Percentiles rank a stretch among this genome's conserved stretches.
phyloP scores from a whole-genome alignment of 1,140 invertebrate genomes.

The Drosophila sp. region DNA sequence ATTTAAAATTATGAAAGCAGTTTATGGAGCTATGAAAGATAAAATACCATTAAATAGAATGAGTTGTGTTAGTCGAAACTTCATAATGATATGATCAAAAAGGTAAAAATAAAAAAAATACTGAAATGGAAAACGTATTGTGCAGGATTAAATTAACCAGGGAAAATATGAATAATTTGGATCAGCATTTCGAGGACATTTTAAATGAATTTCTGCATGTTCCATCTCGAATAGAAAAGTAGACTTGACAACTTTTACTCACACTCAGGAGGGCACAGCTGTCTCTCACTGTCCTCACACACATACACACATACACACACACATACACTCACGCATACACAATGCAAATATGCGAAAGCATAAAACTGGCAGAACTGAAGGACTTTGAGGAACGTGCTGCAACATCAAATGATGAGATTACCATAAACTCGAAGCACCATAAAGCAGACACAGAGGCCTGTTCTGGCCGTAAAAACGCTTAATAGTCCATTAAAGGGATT shows the following conservation, averaged over 20 bases:
- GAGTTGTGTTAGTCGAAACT: no score
- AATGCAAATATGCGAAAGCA: conserved; percentile 74
- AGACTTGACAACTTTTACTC: conserved; percentile 8
- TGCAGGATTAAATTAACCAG: neutral
- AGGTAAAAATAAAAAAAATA: no score
- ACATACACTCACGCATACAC: conserved; percentile 13
- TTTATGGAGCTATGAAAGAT: no score
- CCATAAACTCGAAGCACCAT: conserved; percentile 69
- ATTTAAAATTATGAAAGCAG: no score
- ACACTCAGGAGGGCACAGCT: conserved; percentile 10
- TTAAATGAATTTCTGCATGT: neutral
- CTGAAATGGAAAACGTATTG: no score
- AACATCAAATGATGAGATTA: conserved; percentile 82
- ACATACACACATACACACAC: conserved; percentile 5
- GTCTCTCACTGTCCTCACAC: conserved; percentile 2
- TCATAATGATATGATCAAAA: no score
- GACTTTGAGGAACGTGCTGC: conserved; percentile 70
- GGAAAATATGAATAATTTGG: neutral
- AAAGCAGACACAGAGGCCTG: conserved; percentile 59
- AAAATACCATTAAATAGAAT: no score
- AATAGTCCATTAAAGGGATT: conserved; percentile 82
- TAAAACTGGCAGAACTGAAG: conserved; percentile 57
- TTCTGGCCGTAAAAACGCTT: conserved; percentile 74
- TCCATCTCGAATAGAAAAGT: neutral
- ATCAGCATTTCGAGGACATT: neutral